Percentiles rank a stretch among this genome's conserved stretches.
These are phyloP conservation scores for Sylvicola fuscatus DNA, from an alignment of 2,888 invertebrate species.

Conservation along the genomic window DNA sequence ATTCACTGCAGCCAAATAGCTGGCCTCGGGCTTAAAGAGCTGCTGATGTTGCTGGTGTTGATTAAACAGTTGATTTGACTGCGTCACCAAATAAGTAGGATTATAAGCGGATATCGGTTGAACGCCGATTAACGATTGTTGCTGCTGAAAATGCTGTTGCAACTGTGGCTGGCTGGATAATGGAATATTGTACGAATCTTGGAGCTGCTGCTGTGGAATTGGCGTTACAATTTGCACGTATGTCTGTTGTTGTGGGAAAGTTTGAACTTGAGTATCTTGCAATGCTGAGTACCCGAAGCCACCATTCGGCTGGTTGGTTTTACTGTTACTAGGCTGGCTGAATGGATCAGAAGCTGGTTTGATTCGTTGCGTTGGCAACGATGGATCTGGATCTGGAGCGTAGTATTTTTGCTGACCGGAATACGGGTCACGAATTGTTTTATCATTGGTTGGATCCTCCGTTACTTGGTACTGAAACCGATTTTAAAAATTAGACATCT, in stretches of 20 bases:
- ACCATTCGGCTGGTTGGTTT: constrained; percentile 6
- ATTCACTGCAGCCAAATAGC: constrained; percentile 21
- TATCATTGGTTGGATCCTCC: constrained; percentile 27
- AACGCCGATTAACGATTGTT: constrained; percentile 15
- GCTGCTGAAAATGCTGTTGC: constrained; percentile 18
- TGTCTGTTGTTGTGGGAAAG: too few species aligned
- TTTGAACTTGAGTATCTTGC: too few species aligned
- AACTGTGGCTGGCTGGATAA: constrained; percentile 24
- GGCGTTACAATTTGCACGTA: constrained; percentile 20
- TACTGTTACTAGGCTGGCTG: constrained; percentile 22
- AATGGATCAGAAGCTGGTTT: constrained; percentile 23
- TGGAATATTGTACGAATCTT: constrained; percentile 27
- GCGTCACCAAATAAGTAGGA: constrained; percentile 22
- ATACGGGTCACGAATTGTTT: constrained; percentile 20
- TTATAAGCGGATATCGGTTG: constrained; percentile 21
- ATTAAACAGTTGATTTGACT: constrained; percentile 23
- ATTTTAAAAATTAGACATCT: background rate
- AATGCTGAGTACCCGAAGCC: too few species aligned
- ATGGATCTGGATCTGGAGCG: constrained; percentile 30
- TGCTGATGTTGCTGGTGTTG: constrained; percentile 23
- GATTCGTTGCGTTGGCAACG: constrained; percentile 22
- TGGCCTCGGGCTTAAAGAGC: constrained; percentile 32
- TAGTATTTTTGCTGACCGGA: constrained; percentile 26
- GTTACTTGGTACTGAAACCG: constrained; percentile 29
- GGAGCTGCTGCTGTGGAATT: constrained; percentile 24